phyloP scores from a whole-genome alignment of 2,888 invertebrate genomes.

The Orchesellides sinensis region DNA sequence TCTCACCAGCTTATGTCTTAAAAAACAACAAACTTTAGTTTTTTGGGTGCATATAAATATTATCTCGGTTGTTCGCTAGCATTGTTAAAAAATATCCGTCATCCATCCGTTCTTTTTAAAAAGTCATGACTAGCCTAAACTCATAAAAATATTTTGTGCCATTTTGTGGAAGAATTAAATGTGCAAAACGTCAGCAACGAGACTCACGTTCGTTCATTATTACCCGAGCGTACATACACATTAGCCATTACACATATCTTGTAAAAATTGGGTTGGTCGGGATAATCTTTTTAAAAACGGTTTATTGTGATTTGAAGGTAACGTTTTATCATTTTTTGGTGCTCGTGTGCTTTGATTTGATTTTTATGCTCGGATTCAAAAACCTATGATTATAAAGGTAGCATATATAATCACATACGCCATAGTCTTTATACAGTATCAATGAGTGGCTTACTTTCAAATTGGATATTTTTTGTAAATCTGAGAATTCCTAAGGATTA shows the following conservation, averaged over 20 bases:
- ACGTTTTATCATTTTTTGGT: neutral
- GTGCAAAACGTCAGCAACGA: slow-evolving; percentile 27
- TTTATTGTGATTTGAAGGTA: slow-evolving; percentile 9
- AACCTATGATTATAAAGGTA: too few relatives aligned
- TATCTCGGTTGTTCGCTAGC: neutral
- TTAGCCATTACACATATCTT: too few relatives aligned
- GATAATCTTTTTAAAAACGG: slow-evolving; percentile 7
- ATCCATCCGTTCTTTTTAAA: slow-evolving; percentile 18
- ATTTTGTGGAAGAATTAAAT: slow-evolving; percentile 37
- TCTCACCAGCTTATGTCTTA: neutral
- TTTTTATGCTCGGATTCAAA: neutral
- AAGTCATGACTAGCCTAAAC: slow-evolving; percentile 49
- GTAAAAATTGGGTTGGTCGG: slow-evolving; percentile 10
- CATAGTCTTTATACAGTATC: too few relatives aligned
- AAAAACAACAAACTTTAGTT: neutral
- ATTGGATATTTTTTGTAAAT: too few relatives aligned
- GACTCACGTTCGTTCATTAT: slow-evolving; percentile 33
- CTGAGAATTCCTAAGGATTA: too few relatives aligned
- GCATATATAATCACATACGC: too few relatives aligned
- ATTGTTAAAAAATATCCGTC: neutral
- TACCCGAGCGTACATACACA: neutral
- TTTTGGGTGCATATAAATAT: neutral
- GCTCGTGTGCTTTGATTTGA: neutral
- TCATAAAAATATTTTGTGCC: slow-evolving; percentile 36
- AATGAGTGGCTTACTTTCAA: neutral